phyloP scores from a whole-genome alignment of 2,888 invertebrate species.

The Microctonus aethiopoides region DNA sequence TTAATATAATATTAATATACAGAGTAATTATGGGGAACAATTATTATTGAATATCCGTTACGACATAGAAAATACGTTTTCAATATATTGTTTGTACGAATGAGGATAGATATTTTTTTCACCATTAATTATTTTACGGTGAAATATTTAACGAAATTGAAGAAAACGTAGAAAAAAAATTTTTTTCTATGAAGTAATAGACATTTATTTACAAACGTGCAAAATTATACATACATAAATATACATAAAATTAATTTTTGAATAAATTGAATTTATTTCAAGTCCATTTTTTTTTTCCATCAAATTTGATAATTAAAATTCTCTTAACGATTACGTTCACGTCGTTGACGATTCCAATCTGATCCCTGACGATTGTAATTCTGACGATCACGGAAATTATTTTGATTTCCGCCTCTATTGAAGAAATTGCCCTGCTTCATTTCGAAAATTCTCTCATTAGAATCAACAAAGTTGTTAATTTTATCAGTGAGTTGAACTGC shows the following conservation, averaged over 20 bases:
- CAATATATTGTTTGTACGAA: too few relatives aligned
- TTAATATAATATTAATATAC: too few relatives aligned
- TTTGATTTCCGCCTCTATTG: constrained; percentile 81
- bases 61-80: too few relatives aligned
- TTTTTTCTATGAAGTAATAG: constrained; percentile 7
- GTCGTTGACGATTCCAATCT: constrained; percentile 72
- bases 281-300: background rate
- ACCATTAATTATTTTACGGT: too few relatives aligned
- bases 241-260: constrained; percentile 39
- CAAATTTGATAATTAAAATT: constrained; percentile 56
- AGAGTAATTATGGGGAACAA: too few relatives aligned
- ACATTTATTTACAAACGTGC: constrained; percentile 40
- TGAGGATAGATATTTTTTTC: too few relatives aligned
- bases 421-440: constrained; percentile 88
- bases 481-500: constrained; percentile 96
- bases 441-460: constrained; percentile 96
- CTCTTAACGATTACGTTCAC: constrained; percentile 63
- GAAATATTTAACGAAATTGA: too few relatives aligned
- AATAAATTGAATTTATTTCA: too few relatives aligned
- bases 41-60: too few relatives aligned
- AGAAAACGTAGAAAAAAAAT: too few relatives aligned
- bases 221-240: constrained; percentile 32
- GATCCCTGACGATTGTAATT: constrained; percentile 69
- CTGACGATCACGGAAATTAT: constrained; percentile 72
- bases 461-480: constrained; percentile 93